Conservation (phyloP, 2,888 invertebrate genomes). For the Scrobipalpa atriplicella region DNA sequence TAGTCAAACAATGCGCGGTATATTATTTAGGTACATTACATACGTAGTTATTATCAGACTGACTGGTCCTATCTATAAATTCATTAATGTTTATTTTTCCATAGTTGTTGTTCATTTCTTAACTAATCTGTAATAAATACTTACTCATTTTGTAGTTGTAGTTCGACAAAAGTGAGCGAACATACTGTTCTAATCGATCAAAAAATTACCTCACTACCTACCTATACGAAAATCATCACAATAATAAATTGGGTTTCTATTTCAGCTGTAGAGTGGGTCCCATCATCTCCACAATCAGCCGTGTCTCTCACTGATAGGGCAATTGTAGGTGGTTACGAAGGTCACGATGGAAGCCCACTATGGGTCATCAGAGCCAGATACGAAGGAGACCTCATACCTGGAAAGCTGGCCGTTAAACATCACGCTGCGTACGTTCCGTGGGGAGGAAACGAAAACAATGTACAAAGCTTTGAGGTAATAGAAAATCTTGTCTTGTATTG, state of each 20-base stretch:
- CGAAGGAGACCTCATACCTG: constrained; percentile 70
- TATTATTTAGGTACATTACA: too few relatives aligned
- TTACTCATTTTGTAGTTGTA: too few relatives aligned
- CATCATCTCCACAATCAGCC: constrained; percentile 54
- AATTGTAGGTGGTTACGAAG: constrained; percentile 72
- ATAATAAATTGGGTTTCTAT: constrained; percentile 25
- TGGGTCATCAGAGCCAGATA: constrained; percentile 70
- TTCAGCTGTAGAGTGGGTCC: constrained; percentile 70
- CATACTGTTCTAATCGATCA: too few relatives aligned
- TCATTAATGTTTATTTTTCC: too few relatives aligned
- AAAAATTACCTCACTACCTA: too few relatives aligned
- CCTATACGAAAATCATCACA: too few relatives aligned
- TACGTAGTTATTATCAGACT: too few relatives aligned
- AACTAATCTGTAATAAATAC: too few relatives aligned
- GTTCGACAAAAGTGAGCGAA: too few relatives aligned
- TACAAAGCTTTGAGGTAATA: constrained; percentile 65
- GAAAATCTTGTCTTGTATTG: not conserved
- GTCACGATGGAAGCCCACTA: constrained; percentile 69
- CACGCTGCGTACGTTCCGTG: constrained; percentile 67
- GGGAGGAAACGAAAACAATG: constrained; percentile 65
- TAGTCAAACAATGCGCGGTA: too few relatives aligned
- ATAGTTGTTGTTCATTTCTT: too few relatives aligned
- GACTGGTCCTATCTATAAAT: too few relatives aligned
- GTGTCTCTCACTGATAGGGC: constrained; percentile 56
- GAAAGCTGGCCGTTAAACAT: constrained; percentile 71